A percentile compares a stretch with the other conserved stretches of the same genome.
Conservation (phyloP, 2,113 vertebrate genomes). For the Mirza zaza region DNA sequence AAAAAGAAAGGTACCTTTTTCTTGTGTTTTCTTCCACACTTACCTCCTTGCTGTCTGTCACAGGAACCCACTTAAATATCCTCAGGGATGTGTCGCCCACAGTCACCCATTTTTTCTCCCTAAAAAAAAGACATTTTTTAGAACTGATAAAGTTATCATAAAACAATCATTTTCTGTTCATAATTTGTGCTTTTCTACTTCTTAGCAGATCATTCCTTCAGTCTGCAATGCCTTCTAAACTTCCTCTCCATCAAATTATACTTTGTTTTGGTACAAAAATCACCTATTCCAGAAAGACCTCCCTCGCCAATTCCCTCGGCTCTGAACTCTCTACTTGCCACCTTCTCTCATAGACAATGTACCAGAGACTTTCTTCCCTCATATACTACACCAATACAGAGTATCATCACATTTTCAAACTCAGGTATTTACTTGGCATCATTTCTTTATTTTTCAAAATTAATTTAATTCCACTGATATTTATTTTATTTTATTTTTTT, state of each 20-base stretch:
- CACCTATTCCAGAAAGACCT: neutral
- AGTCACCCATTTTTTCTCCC: conserved; percentile 99
- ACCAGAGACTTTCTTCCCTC: neutral
- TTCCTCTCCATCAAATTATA: neutral
- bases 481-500: too few relatives aligned
- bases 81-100: conserved; percentile 96
- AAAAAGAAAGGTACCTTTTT: neutral
- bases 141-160: neutral
- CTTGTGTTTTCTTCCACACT: conserved; percentile 65
- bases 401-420: neutral
- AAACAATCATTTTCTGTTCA: neutral
- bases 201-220: neutral
- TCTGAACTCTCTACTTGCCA: neutral
- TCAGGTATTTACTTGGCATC: neutral
- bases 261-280: neutral
- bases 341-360: neutral
- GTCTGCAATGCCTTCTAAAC: neutral
- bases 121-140: conserved; percentile 75
- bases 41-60: conserved; percentile 96
- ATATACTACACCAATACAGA: neutral
- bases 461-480: neutral
- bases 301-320: neutral
- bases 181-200: neutral
- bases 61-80: conserved; percentile 99
- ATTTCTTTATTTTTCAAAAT: neutral